These are phyloP conservation scores for Brachionus rubens DNA, from an alignment of 1,140 invertebrate species.

Conservation along the genomic window DNA sequence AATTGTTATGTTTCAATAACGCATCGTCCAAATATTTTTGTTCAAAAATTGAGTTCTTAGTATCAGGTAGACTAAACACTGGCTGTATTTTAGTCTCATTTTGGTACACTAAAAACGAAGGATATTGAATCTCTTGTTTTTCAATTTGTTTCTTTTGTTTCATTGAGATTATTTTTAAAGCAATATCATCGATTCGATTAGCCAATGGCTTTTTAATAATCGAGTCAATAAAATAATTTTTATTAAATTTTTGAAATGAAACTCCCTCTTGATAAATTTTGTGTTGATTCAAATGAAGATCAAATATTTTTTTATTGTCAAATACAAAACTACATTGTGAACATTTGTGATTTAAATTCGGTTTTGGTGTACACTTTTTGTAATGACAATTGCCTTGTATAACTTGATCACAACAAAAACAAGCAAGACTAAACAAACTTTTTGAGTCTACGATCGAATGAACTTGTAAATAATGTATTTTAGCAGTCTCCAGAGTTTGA, in stretches of 20 bases:
- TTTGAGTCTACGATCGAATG: not conserved
- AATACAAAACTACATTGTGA: not conserved
- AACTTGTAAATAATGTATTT: not conserved
- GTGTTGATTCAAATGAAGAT: not conserved
- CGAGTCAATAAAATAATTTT: not conserved
- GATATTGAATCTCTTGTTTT: constrained; percentile 16
- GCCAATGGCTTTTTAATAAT: not conserved
- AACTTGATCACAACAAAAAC: not conserved
- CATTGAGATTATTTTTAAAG: constrained; percentile 21
- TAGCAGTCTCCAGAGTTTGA: not conserved
- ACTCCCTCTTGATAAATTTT: not conserved
- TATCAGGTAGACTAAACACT: not conserved
- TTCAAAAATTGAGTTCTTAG: not conserved
- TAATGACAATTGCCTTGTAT: constrained; percentile 7
- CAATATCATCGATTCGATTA: constrained; percentile 26
- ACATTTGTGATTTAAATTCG: not conserved
- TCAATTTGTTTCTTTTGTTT: constrained; percentile 15
- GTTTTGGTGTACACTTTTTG: not conserved
- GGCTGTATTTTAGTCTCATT: not conserved
- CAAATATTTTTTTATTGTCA: not conserved
- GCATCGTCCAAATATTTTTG: not conserved
- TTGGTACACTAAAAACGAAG: not conserved
- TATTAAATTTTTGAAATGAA: not conserved
- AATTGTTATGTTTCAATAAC: not conserved
- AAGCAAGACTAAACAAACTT: not conserved